Evolutionary conservation across 30 jellyfish, hydroid and myxozoan genomes (phyloP).

Genomic region (Rhopilema esculentum): DNA sequence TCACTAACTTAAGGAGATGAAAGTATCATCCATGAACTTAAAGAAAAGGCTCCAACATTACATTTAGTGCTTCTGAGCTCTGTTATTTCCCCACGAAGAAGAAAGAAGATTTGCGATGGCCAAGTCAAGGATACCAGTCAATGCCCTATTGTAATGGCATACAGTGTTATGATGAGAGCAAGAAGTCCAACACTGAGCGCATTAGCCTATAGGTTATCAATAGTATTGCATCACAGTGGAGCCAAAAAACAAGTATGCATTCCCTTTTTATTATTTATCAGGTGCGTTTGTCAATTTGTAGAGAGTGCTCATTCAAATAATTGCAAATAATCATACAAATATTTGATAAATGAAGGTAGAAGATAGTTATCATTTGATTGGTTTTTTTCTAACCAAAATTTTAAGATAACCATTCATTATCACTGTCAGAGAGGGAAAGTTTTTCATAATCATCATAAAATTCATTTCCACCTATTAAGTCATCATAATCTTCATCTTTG

Average conservation of each 20-base stretch:
- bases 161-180: conserved; percentile 2
- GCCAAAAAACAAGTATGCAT: conserved; percentile 9
- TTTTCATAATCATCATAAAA: conserved; percentile 2
- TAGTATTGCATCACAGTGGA: conserved; percentile 26
- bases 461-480: background rate
- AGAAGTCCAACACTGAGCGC: conserved; percentile 27
- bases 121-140: background rate
- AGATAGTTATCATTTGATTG: too few species aligned
- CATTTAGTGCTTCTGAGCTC: background rate
- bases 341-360: too few species aligned
- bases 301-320: too few species aligned
- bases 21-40: background rate
- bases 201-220: conserved; percentile 1
- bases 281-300: too few species aligned
- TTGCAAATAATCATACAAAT: too few species aligned
- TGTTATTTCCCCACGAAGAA: conserved; percentile 1
- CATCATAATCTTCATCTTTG: background rate
- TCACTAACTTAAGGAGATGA: background rate
- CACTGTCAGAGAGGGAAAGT: background rate
- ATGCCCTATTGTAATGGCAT: conserved; percentile 3
- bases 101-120: conserved; percentile 3
- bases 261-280: too few species aligned
- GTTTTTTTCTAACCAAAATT: too few species aligned
- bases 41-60: background rate
- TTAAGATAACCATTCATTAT: background rate